Percentiles rank a stretch among this genome's conserved stretches.
Conservation (phyloP, 2,113 vertebrate species). For the Geococcyx californianus region DNA sequence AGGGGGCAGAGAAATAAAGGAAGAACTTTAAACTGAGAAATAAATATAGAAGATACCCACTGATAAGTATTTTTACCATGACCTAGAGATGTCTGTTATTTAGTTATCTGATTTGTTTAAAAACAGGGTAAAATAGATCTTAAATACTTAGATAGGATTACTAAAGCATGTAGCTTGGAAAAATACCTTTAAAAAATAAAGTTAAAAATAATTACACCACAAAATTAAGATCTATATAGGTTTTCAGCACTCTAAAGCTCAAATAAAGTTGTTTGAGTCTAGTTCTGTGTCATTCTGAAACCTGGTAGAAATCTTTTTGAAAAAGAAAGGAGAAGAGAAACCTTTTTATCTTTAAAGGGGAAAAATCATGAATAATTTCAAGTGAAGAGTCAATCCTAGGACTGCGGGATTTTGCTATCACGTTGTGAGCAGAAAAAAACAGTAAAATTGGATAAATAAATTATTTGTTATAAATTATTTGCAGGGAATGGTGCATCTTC, state of each 20-base stretch:
- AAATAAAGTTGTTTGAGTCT: neutral
- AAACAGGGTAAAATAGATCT: neutral
- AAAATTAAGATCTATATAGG: neutral
- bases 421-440: neutral
- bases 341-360: slow-evolving; percentile 25
- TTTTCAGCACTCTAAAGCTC: neutral
- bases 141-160: neutral
- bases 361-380: slow-evolving; percentile 55
- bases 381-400: slow-evolving; percentile 12
- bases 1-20: neutral
- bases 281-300: neutral
- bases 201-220: neutral
- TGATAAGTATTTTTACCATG: neutral
- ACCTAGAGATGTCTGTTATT: neutral
- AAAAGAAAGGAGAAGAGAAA: neutral
- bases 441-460: slow-evolving; percentile 63
- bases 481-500: slow-evolving; percentile 21
- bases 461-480: slow-evolving; percentile 67
- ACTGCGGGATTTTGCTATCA: neutral
- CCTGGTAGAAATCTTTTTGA: neutral
- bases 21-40: neutral
- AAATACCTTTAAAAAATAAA: neutral
- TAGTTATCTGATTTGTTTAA: neutral
- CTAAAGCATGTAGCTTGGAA: neutral
- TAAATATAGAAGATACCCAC: neutral